Percentiles rank a stretch among this genome's conserved stretches.
phyloP scores from a whole-genome alignment of 2,113 vertebrate species.

The Mus pahari region DNA sequence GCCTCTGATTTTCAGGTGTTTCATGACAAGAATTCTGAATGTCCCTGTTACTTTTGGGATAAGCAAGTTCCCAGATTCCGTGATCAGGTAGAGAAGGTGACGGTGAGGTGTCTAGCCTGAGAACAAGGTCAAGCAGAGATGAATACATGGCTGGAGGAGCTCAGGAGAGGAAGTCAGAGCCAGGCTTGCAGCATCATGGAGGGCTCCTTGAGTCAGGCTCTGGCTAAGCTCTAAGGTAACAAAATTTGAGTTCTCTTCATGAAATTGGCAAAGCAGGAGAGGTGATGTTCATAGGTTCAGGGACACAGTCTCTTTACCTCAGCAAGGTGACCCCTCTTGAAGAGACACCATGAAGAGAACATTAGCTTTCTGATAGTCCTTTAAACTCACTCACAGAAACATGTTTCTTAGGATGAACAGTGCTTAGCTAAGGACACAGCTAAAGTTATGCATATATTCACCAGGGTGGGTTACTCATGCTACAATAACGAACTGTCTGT shows the following conservation, averaged over 20 bases:
- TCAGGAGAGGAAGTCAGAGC: not conserved
- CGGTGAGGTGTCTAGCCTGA: not conserved
- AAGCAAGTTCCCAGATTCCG: not conserved
- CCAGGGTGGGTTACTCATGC: not conserved
- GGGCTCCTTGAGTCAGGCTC: not conserved
- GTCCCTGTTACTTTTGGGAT: not conserved
- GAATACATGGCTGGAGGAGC: not conserved
- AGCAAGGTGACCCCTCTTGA: not conserved
- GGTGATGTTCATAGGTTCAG: not conserved
- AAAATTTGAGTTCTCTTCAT: not conserved
- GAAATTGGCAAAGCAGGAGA: not conserved
- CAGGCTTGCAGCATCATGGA: not conserved
- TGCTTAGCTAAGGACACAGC: not conserved
- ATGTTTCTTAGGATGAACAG: not conserved
- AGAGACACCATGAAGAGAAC: not conserved
- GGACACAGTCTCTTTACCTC: not conserved
- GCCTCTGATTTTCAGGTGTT: not conserved
- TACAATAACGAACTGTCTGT: not conserved
- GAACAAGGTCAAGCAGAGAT: not conserved
- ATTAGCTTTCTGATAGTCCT: not conserved
- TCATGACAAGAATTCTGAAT: not conserved
- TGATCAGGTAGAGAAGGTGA: not conserved
- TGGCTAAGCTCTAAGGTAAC: not conserved
- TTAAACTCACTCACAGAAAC: not conserved
- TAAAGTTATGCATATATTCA: not conserved